These are phyloP conservation scores for Sebastes trivittatus DNA, from an alignment of 2,797 vertebrate genomes.

Conservation along the genomic window DNA sequence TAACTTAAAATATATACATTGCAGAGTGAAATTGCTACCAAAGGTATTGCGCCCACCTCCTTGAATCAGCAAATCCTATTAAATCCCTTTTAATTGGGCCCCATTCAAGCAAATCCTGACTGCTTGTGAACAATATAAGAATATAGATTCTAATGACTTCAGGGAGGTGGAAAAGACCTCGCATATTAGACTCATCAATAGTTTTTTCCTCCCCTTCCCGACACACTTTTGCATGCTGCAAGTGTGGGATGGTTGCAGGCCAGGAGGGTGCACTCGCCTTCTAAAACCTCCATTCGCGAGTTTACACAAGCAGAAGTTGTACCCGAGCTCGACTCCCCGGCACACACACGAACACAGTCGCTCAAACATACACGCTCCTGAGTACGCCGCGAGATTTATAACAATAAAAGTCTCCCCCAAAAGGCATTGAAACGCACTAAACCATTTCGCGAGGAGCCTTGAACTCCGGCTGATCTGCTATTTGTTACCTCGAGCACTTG, in stretches of 20 bases:
- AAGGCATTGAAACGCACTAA: constrained; percentile 60
- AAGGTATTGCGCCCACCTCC: constrained; percentile 49
- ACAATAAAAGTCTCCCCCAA: constrained; percentile 65
- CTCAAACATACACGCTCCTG: constrained; percentile 23
- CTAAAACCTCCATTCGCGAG: constrained; percentile 23
- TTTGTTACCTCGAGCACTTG: constrained; percentile 74
- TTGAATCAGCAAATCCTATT: constrained; percentile 69
- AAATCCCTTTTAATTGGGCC: constrained; percentile 77
- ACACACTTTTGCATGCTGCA: constrained; percentile 19
- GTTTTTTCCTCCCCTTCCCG: neutral
- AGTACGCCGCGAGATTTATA: constrained; percentile 60
- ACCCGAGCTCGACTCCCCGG: constrained; percentile 11
- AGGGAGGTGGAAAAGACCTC: constrained; percentile 42
- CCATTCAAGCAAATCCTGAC: constrained; percentile 71
- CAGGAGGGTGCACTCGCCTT: constrained; percentile 17
- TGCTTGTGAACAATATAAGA: constrained; percentile 69
- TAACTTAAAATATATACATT: constrained; percentile 60
- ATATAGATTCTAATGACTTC: constrained; percentile 63
- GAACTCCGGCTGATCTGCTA: constrained; percentile 75
- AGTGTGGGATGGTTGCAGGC: constrained; percentile 13
- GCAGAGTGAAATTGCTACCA: constrained; percentile 55
- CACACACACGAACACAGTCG: constrained; percentile 27
- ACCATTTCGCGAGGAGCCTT: constrained; percentile 64
- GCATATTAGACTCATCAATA: constrained; percentile 44
- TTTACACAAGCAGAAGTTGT: constrained; percentile 48